Conservation (phyloP, 1,140 invertebrate species). For the Drosophila pseudoobscura region DNA sequence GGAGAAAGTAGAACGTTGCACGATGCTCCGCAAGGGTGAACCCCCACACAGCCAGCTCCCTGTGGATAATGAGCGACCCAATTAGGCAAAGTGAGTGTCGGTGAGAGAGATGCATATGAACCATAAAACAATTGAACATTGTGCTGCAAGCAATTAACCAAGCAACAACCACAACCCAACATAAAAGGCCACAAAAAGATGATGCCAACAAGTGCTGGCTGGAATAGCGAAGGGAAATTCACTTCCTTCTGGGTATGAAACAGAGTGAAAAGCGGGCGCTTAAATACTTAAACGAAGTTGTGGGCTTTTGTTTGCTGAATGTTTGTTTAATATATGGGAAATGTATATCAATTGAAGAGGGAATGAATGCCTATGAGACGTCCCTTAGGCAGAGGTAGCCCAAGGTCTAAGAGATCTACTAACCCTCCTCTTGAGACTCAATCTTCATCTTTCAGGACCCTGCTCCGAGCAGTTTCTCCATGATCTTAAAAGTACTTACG, state of each 20-base stretch:
- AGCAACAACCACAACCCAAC: constrained; percentile 10
- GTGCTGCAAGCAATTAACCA: constrained; percentile 67
- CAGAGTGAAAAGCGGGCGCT: not conserved
- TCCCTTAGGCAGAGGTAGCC: too few species aligned
- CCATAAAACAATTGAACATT: constrained; percentile 81
- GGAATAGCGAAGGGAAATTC: not conserved
- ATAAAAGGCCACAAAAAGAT: constrained; percentile 30
- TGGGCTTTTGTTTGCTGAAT: not conserved
- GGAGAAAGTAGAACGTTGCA: constrained; percentile 65
- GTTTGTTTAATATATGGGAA: not conserved
- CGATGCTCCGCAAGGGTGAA: constrained; percentile 25
- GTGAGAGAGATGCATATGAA: constrained; percentile 73
- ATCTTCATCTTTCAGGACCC: too few species aligned
- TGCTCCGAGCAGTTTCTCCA: too few species aligned
- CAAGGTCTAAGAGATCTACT: too few species aligned
- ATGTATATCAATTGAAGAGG: not conserved
- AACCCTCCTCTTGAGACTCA: too few species aligned
- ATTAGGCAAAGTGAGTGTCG: constrained; percentile 77
- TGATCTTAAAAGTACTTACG: too few species aligned
- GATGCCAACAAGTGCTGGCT: constrained; percentile 14
- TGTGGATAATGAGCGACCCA: constrained; percentile 73
- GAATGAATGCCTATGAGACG: too few species aligned
- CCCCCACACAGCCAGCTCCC: constrained; percentile 4
- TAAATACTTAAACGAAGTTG: not conserved
- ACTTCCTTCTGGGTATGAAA: constrained; percentile 16